These are phyloP conservation scores for Sarcophaga carnaria DNA, from an alignment of 2,888 invertebrate genomes.

Conservation along the genomic window DNA sequence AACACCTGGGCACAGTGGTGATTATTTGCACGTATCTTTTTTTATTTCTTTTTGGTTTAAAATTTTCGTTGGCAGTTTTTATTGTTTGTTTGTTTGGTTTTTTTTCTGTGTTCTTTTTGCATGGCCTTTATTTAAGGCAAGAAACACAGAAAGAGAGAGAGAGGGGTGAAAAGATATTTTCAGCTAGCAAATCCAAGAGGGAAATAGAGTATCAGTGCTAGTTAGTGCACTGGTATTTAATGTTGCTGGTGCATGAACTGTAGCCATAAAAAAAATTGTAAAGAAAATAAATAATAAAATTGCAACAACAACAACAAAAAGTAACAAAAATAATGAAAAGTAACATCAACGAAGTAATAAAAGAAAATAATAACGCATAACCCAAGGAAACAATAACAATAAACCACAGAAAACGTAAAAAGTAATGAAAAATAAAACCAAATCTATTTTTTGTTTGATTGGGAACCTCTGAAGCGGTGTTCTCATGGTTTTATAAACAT, in stretches of 20 bases:
- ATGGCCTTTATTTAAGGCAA: constrained; percentile 4
- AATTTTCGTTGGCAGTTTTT: constrained; percentile 19
- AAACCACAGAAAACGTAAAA: not conserved
- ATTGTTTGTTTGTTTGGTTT: not conserved
- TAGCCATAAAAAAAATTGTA: constrained; percentile 63
- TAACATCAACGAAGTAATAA: constrained; percentile 13
- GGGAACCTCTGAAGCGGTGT: not conserved
- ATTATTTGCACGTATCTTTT: constrained; percentile 25
- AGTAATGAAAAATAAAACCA: not conserved
- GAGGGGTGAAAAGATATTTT: not conserved
- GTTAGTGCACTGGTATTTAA: constrained; percentile 65
- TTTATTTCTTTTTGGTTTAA: not conserved
- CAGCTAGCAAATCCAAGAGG: not conserved
- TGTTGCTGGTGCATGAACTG: constrained; percentile 69
- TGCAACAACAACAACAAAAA: constrained; percentile 49
- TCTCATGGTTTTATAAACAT: not conserved
- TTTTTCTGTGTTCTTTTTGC: not conserved
- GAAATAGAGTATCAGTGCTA: constrained; percentile 24
- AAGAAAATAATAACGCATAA: constrained; percentile 43
- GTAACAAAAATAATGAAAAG: constrained; percentile 11
- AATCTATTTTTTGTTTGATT: not conserved
- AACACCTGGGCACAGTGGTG: constrained; percentile 49
- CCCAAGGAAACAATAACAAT: constrained; percentile 23
- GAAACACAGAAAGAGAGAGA: not conserved
- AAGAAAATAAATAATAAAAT: constrained; percentile 58